Conservation (phyloP, 2,113 vertebrate genomes). For the Peromyscus maniculatus region DNA sequence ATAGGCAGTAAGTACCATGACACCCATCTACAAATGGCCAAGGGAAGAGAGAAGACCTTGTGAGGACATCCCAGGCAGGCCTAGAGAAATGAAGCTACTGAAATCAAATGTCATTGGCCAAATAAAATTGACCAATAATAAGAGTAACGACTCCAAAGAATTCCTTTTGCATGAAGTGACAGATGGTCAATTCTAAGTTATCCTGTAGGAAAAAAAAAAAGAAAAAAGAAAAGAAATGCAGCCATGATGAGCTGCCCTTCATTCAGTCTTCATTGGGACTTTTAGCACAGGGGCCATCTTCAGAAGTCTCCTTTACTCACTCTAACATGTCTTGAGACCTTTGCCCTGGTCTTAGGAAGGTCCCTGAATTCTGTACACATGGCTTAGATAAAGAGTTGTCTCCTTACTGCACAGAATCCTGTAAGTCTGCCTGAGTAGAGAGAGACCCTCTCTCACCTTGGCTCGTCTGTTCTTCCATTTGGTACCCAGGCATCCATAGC, state of each 20-base stretch:
- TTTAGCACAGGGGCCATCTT: background rate
- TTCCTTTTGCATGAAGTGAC: background rate
- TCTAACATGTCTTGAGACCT: background rate
- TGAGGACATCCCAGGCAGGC: background rate
- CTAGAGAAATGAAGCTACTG: background rate
- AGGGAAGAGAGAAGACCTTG: background rate
- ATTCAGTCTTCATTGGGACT: background rate
- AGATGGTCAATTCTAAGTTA: background rate
- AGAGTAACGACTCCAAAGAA: background rate
- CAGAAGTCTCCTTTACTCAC: background rate
- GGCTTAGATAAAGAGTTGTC: background rate
- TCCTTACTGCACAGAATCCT: background rate
- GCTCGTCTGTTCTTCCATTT: background rate
- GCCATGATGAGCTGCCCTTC: background rate
- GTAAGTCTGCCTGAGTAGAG: background rate
- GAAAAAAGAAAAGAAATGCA: background rate
- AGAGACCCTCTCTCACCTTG: background rate
- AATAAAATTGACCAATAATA: constrained; percentile 50
- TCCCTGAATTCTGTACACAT: background rate
- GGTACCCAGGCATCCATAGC: background rate
- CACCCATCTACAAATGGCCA: background rate
- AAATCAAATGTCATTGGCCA: background rate
- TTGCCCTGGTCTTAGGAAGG: background rate
- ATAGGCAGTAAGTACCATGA: background rate
- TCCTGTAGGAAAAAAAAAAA: background rate